Evolutionary conservation across 2,113 vertebrate genomes (phyloP).

Genomic region (Pseudolaguvia tuberculata): DNA sequence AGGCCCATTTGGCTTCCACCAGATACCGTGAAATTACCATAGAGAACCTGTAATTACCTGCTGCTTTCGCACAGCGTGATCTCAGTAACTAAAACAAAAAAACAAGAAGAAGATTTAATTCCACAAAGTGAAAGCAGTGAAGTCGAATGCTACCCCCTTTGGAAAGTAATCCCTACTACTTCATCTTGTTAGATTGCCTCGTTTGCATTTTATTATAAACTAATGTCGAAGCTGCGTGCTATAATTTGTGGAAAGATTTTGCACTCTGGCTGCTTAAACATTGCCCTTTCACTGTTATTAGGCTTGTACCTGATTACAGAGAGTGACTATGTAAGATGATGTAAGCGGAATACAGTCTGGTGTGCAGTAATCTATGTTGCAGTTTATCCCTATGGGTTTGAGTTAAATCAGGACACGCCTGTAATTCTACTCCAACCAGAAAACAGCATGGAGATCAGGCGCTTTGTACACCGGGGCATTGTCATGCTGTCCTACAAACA

Average conservation of each 20-base stretch:
- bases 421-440: background rate
- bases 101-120: background rate
- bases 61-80: background rate
- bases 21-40: background rate
- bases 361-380: background rate
- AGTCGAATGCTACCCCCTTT: background rate
- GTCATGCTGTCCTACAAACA: background rate
- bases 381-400: background rate
- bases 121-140: background rate
- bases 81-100: background rate
- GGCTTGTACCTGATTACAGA: background rate
- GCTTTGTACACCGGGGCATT: background rate
- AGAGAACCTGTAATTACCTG: background rate
- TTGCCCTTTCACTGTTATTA: background rate
- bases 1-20: background rate
- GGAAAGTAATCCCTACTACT: background rate
- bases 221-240: background rate
- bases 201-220: background rate
- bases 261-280: background rate
- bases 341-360: background rate
- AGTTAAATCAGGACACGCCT: background rate
- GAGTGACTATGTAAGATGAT: background rate
- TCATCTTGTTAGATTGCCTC: background rate
- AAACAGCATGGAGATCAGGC: background rate
- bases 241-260: background rate